Conservation (phyloP, 2,797 vertebrate genomes). For the Centroberyx gerrardi region DNA sequence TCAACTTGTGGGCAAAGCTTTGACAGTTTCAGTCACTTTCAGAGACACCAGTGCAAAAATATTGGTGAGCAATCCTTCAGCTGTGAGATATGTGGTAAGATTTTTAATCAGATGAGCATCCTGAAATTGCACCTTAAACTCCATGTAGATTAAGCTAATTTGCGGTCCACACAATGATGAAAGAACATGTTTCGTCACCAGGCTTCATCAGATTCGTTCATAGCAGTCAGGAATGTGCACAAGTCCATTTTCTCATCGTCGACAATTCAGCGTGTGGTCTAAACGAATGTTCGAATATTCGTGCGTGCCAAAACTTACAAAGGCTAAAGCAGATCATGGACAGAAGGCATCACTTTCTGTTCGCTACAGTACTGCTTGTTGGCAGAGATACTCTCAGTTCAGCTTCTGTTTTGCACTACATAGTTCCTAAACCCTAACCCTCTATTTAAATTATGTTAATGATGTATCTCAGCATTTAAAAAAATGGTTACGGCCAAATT, state of each 20-base stretch:
- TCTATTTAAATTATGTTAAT: too few species aligned
- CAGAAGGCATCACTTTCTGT: too few species aligned
- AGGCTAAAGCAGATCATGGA: not conserved
- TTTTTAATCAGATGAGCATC: conserved; percentile 63
- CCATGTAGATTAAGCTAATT: conserved; percentile 32
- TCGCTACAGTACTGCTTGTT: too few species aligned
- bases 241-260: not conserved
- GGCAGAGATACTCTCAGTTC: too few species aligned
- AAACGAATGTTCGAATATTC: not conserved
- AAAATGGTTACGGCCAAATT: not conserved
- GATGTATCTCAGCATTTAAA: not conserved
- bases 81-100: conserved; percentile 64
- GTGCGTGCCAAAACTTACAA: conserved; percentile 6
- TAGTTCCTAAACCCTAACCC: conserved; percentile 11
- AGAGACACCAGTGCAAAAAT: conserved; percentile 70
- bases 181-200: too few species aligned
- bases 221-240: not conserved
- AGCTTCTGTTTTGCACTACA: too few species aligned
- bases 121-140: conserved; percentile 68
- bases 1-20: conserved; percentile 76
- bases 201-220: not conserved
- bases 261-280: not conserved
- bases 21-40: conserved; percentile 68
- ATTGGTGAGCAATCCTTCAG: conserved; percentile 39
- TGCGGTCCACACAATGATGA: too few species aligned